These are phyloP conservation scores for Eudyptes chrysolophus DNA, from an alignment of 2,113 vertebrate genomes.

Conservation along the genomic window DNA sequence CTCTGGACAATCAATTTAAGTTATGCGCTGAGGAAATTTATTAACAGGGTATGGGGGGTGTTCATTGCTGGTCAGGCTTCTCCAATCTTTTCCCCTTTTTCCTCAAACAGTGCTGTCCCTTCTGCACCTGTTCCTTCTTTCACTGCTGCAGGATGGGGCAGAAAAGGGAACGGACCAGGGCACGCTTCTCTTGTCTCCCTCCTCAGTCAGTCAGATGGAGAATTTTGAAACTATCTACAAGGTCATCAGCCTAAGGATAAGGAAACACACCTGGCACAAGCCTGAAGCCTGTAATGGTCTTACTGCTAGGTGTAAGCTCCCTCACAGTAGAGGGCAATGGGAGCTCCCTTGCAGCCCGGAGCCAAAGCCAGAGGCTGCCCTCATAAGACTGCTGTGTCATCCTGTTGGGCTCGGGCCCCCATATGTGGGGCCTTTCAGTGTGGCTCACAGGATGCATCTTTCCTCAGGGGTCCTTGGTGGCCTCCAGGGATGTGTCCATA, in stretches of 20 bases:
- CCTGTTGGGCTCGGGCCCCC: background rate
- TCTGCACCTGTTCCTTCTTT: background rate
- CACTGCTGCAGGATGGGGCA: background rate
- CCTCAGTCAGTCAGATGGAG: background rate
- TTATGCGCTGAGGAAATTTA: background rate
- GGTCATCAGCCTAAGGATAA: background rate
- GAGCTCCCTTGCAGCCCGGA: background rate
- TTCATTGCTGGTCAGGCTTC: background rate
- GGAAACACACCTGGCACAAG: background rate
- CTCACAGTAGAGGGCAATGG: background rate
- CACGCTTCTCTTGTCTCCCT: background rate
- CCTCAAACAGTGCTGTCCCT: background rate
- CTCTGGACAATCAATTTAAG: background rate
- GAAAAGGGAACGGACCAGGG: background rate
- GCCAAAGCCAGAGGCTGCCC: background rate
- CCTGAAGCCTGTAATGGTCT: background rate
- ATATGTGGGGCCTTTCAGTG: background rate
- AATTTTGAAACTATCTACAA: background rate
- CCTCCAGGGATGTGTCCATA: background rate
- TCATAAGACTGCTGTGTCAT: too few relatives aligned
- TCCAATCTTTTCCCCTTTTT: background rate
- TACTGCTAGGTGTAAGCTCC: background rate
- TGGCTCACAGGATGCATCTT: background rate
- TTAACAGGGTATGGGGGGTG: background rate
- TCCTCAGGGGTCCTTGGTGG: background rate